A percentile compares a stretch with the other conserved stretches of the same genome.
Conservation (phyloP, 2,797 vertebrate species). For the Alauda arvensis region DNA sequence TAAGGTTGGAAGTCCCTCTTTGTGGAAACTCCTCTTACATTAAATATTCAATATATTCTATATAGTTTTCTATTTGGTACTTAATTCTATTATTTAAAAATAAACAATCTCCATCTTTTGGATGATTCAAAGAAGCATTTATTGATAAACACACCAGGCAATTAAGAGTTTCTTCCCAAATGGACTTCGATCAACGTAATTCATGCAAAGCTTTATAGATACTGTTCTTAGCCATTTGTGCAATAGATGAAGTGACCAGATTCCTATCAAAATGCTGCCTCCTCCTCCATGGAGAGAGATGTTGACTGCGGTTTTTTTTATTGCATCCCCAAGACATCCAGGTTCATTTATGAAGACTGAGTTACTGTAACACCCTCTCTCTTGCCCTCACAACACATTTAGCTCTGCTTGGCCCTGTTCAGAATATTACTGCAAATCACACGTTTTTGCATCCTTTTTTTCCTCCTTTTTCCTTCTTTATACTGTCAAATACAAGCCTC, state of each 20-base stretch:
- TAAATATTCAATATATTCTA: not conserved
- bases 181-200: not conserved
- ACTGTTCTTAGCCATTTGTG: not conserved
- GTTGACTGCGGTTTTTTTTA: not conserved
- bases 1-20: not conserved
- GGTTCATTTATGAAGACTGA: not conserved
- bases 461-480: not conserved
- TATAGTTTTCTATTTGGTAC: not conserved
- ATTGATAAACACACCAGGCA: not conserved
- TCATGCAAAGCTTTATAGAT: not conserved
- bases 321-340: not conserved
- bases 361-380: not conserved
- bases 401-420: not conserved
- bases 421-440: not conserved
- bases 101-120: not conserved
- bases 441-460: not conserved
- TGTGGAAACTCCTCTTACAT: not conserved
- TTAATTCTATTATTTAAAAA: not conserved
- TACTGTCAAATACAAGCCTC: not conserved
- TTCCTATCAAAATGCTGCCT: not conserved
- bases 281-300: not conserved
- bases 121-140: not conserved
- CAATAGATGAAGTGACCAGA: not conserved
- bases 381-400: not conserved
- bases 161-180: not conserved